Evolutionary conservation across 2,888 invertebrate genomes (phyloP), one percentile per base, ranked within the genome.

Genomic region (Temnothorax rugatulus): DNA sequence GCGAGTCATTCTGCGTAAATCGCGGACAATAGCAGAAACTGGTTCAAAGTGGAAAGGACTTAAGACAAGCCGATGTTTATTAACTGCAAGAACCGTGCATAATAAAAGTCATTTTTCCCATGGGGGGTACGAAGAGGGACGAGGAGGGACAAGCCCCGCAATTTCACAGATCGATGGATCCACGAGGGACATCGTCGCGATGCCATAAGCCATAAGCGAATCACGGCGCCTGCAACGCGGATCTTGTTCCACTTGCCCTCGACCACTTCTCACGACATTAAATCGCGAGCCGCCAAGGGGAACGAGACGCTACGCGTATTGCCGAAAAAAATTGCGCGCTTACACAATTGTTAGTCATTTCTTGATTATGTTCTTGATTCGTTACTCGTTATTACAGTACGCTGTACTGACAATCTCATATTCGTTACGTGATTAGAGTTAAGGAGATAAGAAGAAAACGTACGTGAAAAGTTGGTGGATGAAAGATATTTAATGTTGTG

Each of bases 151-250:
- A 4, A 34, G 18, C 44, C 54, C 44, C 21, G 52, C 64, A 57
- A 82, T 82, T 82, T 82, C 82, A 82, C 82, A 81, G 82, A 82
- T 15, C 79, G 82, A 82, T 82, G 82, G 82, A 82, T 82, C 82
- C 82, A 63, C 63, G 66, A 63, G 71, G 44, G 47, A 71, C 47
- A 13, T n/a, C 73, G 11, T 81, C 59, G 47, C 25, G 59, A 71
- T 73, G 38, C n/a, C 73, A 79, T 7, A 7, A 34, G 7, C 34
- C 34, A 29, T 57, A 34, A 57, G 21, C 77, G 69, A 69, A 21
- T 44, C 71, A 21, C 44, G 44, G 2, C 71, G 71, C 25, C 15
- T n/a, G 44, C 50, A 57, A 13, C 29, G 38, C 13, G 52, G 2
- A 13, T 64, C 41, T 76, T 59, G 73, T 81, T 71, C 79, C 57